phyloP scores from a whole-genome alignment of 2,797 vertebrate genomes.

The Gymnocypris eckloni region DNA sequence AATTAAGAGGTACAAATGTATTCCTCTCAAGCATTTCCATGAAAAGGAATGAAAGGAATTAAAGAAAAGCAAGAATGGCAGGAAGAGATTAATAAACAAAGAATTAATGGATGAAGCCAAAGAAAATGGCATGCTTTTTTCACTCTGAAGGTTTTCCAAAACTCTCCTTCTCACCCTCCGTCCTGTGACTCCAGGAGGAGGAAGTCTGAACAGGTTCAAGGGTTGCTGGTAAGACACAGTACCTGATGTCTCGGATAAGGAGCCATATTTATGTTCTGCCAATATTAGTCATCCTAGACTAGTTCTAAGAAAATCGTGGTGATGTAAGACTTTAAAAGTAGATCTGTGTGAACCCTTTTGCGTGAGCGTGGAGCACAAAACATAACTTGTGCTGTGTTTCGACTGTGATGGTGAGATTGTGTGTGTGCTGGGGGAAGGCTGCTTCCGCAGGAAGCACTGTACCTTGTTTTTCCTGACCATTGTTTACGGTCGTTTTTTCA shows the following conservation, averaged over 20 bases:
- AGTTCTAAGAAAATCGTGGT: slow-evolving; percentile 64
- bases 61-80: slow-evolving; percentile 86
- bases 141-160: slow-evolving; percentile 40
- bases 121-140: slow-evolving; percentile 57
- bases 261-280: slow-evolving; percentile 72
- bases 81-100: slow-evolving; percentile 89
- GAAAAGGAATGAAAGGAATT: slow-evolving; percentile 46
- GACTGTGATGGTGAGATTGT: slow-evolving; percentile 38
- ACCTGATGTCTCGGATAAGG: slow-evolving; percentile 70
- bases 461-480: slow-evolving; percentile 64
- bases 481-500: slow-evolving; percentile 76
- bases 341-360: slow-evolving; percentile 47
- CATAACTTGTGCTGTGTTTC: slow-evolving; percentile 57
- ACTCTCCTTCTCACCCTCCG: background rate
- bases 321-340: slow-evolving; percentile 71
- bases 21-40: background rate
- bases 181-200: background rate
- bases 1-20: background rate
- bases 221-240: slow-evolving; percentile 37
- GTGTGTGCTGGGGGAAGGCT: slow-evolving; percentile 36
- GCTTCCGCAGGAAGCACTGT: slow-evolving; percentile 74
- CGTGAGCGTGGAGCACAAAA: slow-evolving; percentile 70
- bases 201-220: slow-evolving; percentile 3
- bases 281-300: slow-evolving; percentile 73
- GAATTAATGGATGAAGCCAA: slow-evolving; percentile 74